Evolutionary conservation across 2,888 invertebrate species (phyloP), one percentile per base, ranked within the genome.

Genomic region (Drosophila merina): DNA sequence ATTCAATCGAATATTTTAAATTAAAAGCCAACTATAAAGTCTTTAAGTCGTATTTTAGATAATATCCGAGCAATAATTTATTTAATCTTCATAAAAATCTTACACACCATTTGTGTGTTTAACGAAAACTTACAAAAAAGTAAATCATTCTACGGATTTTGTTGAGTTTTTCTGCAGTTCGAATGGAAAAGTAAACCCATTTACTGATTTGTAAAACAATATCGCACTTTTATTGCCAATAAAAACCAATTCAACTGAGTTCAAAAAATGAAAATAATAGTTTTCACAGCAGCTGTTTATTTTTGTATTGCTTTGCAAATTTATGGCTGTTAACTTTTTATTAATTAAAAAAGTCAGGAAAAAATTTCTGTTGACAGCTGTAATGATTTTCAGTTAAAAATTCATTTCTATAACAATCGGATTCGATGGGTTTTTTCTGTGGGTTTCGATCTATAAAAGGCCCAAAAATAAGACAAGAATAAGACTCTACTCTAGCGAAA

Each of bases 401-500:
- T 28, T 47, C 38, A 47, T 38, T 42, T 14, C 9, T 9, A 48
- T 40, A 59, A 40, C 14, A 6, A 45, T 30, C n/a, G 36, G n/a
- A n/a, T 36, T 36, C 10, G n/a, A 12, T 36, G n/a, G n/a, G n/a
- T 36, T 6, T 20, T 10, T n/a, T 26, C 10, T 33, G 6, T 36
- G 25, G 30, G 10, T 9, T 40, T 40, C 5, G 12, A 40, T 42
- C 14, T 20, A 5, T n/a, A 42, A 20, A n/a, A 8, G 20, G 1
- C 14, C 3, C 9, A 3, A 42, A 14, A 8, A 14, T 40, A 4
- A 12, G 14, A 33, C 28, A 4, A 1, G 3, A 28, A 28, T 28
- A 28, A 28, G 6, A 6, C 51, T 85, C 67, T 68, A 67, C 73
- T 68, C 57, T 66, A 49, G 69, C 75, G 77, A 85, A 72, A 68